Conservation (phyloP, 1,140 invertebrate genomes). For the Ceratosolen fusciceps region DNA sequence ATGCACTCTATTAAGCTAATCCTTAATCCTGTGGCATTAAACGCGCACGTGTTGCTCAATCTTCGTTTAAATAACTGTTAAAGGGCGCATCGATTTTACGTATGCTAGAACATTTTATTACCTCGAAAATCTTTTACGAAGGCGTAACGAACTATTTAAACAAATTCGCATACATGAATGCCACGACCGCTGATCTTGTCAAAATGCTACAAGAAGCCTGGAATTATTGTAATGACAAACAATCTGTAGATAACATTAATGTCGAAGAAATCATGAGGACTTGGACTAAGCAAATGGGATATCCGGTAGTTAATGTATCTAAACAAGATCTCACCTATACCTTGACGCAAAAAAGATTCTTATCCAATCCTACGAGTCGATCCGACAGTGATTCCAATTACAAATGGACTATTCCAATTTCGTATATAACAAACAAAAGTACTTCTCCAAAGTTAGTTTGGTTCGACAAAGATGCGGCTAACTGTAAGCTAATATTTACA, state of each 20-base stretch:
- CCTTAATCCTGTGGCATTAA: not conserved
- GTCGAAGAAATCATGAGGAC: constrained; percentile 88
- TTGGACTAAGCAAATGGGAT: constrained; percentile 94
- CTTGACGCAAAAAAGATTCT: constrained; percentile 82
- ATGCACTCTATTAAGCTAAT: no score
- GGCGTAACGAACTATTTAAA: constrained; percentile 84
- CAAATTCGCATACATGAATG: constrained; percentile 80
- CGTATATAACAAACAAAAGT: constrained; percentile 78
- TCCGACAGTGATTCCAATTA: constrained; percentile 71
- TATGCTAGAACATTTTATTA: constrained; percentile 91
- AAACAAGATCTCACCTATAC: constrained; percentile 70
- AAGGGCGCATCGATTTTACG: constrained; percentile 89
- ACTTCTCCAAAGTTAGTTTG: constrained; percentile 70
- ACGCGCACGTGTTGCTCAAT: not conserved
- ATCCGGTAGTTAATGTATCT: constrained; percentile 82
- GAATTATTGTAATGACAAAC: constrained; percentile 72
- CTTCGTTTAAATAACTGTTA: constrained; percentile 18
- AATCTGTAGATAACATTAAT: constrained; percentile 70
- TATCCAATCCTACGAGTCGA: constrained; percentile 76
- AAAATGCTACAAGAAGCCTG: constrained; percentile 74
- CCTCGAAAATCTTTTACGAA: constrained; percentile 79
- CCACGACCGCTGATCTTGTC: constrained; percentile 86
- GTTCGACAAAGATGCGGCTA: constrained; percentile 74
- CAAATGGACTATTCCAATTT: constrained; percentile 88
- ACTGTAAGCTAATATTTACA: constrained; percentile 68